Evolutionary conservation across 64 coral and sea anemone genomes (phyloP).

Genomic region (Dendrophyllia cribrosa): DNA sequence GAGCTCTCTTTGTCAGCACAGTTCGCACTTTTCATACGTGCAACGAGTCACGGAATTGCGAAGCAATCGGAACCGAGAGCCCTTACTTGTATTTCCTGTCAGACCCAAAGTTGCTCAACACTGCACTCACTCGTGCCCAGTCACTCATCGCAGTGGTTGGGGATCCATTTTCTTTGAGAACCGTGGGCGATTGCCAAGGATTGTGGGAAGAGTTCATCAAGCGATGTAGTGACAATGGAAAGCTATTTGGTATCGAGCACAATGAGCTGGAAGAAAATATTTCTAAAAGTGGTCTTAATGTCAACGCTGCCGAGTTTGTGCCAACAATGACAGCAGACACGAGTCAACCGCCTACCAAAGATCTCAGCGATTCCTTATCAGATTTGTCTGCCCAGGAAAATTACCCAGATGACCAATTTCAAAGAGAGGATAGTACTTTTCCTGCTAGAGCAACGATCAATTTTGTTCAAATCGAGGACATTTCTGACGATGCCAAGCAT

Average conservation of each 20-base stretch:
- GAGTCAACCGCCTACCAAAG: neutral
- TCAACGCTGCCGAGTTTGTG: constrained; percentile 32
- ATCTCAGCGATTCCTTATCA: neutral
- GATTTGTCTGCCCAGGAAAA: neutral
- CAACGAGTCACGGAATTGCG: too few species aligned
- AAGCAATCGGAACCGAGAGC: too few species aligned
- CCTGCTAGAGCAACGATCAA: too few species aligned
- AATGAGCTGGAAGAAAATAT: neutral
- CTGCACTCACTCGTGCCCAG: constrained; percentile 65
- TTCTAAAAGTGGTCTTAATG: constrained; percentile 10
- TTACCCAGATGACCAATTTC: neutral
- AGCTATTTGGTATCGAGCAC: constrained; percentile 16
- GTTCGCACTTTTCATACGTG: constrained; percentile 32
- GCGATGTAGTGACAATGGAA: constrained; percentile 24
- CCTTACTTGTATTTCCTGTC: constrained; percentile 64
- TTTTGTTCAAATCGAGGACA: too few species aligned
- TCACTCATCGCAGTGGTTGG: constrained; percentile 68
- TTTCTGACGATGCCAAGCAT: neutral
- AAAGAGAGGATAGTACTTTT: neutral
- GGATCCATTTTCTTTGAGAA: constrained; percentile 55
- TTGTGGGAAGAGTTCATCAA: constrained; percentile 54
- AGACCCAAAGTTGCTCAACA: constrained; percentile 63
- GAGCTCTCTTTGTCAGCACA: constrained; percentile 64
- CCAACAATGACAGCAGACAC: neutral
- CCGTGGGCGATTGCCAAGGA: constrained; percentile 44